Base-by-base conservation (phyloP, 2,113 vertebrate genomes). In the Nannobrachium achirus region DNA sequence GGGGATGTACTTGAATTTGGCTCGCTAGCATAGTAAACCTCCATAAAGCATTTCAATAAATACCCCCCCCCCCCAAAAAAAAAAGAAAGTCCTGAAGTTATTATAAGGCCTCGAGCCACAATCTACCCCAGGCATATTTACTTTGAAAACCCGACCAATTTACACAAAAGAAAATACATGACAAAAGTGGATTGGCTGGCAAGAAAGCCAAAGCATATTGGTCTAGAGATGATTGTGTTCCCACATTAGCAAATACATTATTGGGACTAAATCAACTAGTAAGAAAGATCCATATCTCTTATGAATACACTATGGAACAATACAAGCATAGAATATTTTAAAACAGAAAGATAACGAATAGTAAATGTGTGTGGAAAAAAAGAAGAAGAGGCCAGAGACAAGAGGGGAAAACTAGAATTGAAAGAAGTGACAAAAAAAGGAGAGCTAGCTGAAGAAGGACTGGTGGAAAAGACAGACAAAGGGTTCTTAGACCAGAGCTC, bases 401-500 rank as follows among this genome's bases (percentile, higher is more conserved):
- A 82, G 69, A 71, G 44, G 10, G 7, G 56, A 33, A 42, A 67
- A 59, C 40, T 52, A 66, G n/a, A n/a, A n/a, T n/a, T n/a, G n/a
- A n/a, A n/a, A n/a, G n/a, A n/a, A n/a, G n/a, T n/a, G n/a, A 71
- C 44, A 70, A 71, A 62, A 56, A 44, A 20, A 8, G 49, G 56
- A 65, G 66, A 63, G 60, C 84, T 20, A 52, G 59, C 68, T 52
- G 64, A 73, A 65, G 71, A 76, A 73, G 74, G 68, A 74, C 68
- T 75, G 73, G 78, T 56, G 73, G 75, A 63, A 56, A 73, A 62
- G 64, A 70, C 56, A 76, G 65, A 84, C 69, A 78, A 25, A 53
- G 77, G 20, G 76, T 55, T 89, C 89, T 91, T 85, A 89, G 87
- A 86, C 87, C 91, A 87, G 71, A 76, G 76, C 86, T 91, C 83